These are phyloP conservation scores for Gastracanthus pulcherrimus DNA, from an alignment of 2,888 invertebrate genomes.

Conservation along the genomic window DNA sequence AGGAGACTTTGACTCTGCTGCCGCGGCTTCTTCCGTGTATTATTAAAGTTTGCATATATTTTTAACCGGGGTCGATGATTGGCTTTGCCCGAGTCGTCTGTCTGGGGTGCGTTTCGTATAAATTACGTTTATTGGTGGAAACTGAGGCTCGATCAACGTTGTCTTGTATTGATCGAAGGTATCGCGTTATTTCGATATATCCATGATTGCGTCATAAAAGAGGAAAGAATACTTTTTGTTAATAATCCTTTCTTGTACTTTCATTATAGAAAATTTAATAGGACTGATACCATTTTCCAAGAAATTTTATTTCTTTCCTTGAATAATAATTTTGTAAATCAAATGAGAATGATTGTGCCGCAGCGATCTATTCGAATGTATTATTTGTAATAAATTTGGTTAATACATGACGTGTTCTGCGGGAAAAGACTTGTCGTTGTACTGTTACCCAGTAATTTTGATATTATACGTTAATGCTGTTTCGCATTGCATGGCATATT, in stretches of 20 bases:
- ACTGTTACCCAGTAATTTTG: background rate
- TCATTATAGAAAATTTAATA: too few relatives aligned
- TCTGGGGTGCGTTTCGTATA: background rate
- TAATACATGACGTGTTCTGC: too few relatives aligned
- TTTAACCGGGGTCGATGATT: background rate
- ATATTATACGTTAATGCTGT: too few relatives aligned
- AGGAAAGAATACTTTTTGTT: too few relatives aligned
- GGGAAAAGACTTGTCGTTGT: background rate
- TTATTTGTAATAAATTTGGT: background rate
- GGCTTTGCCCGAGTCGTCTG: background rate
- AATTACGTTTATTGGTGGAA: background rate
- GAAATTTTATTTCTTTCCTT: too few relatives aligned
- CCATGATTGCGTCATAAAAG: too few relatives aligned
- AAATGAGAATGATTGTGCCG: background rate
- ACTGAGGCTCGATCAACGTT: background rate
- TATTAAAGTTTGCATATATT: conserved; percentile 40
- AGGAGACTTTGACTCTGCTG: background rate
- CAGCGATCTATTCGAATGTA: background rate
- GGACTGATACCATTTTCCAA: too few relatives aligned
- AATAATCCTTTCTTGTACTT: too few relatives aligned
- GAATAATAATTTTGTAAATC: background rate
- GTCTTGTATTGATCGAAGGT: too few relatives aligned
- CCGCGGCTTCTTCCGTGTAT: background rate
- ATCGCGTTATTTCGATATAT: too few relatives aligned
- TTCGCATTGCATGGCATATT: background rate